Conservation (phyloP, 2,113 vertebrate genomes). For the Tachycineta bicolor region DNA sequence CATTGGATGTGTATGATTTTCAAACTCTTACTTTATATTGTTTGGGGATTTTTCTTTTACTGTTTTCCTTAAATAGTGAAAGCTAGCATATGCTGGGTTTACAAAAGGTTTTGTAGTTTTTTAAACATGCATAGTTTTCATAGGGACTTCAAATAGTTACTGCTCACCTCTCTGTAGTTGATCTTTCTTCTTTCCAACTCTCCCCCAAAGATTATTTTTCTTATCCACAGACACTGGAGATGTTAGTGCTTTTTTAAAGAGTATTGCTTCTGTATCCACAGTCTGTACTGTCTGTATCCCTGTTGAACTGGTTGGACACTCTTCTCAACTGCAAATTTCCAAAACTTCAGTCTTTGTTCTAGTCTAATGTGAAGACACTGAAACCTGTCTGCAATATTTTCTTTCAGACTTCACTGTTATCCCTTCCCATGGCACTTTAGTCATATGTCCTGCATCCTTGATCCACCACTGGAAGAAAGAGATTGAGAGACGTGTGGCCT, state of each 20-base stretch:
- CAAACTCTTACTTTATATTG: background rate
- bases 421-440: slow-evolving; percentile 81
- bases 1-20: background rate
- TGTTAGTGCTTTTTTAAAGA: background rate
- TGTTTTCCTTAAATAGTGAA: background rate
- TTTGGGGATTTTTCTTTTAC: background rate
- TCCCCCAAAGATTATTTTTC: background rate
- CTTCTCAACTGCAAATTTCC: background rate
- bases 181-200: background rate
- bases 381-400: slow-evolving; percentile 8
- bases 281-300: background rate
- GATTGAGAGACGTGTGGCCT: slow-evolving; percentile 81
- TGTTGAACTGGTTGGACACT: background rate
- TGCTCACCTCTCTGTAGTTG: background rate
- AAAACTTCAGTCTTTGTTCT: background rate
- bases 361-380: background rate
- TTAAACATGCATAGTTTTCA: background rate
- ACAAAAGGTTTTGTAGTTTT: background rate
- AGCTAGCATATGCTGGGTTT: background rate
- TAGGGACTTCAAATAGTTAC: background rate
- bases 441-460: slow-evolving; percentile 95
- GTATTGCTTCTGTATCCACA: background rate
- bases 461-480: slow-evolving; percentile 97
- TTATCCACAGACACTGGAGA: background rate
- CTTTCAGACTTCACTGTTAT: slow-evolving; percentile 76